These are phyloP conservation scores for Maniola hyperantus DNA, from an alignment of 2,888 invertebrate species.

Conservation along the genomic window DNA sequence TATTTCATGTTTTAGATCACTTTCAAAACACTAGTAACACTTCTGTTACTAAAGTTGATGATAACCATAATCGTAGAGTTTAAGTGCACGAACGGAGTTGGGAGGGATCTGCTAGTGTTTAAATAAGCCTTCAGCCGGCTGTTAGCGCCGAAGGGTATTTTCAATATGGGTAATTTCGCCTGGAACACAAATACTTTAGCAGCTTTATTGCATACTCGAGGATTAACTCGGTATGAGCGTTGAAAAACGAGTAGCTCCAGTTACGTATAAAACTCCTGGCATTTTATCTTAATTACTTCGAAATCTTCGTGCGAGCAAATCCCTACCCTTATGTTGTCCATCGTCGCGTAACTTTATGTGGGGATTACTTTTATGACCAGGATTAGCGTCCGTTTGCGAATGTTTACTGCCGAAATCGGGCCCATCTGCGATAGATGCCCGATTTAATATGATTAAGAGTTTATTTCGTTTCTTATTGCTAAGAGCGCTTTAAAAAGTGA, in stretches of 20 bases:
- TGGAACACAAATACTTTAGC: slow-evolving; percentile 79
- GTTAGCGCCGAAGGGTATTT: slow-evolving; percentile 79
- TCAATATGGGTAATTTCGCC: slow-evolving; percentile 81
- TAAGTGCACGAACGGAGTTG: slow-evolving; percentile 4
- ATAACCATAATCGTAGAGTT: not conserved
- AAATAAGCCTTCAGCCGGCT: slow-evolving; percentile 75
- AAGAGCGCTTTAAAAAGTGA: slow-evolving; percentile 5
- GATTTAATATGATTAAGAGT: slow-evolving; percentile 45
- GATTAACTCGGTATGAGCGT: slow-evolving; percentile 78
- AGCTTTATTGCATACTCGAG: slow-evolving; percentile 79
- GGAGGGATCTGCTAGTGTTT: slow-evolving; percentile 45
- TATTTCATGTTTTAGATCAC: too few species aligned
- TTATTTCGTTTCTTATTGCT: slow-evolving; percentile 35
- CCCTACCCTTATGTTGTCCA: slow-evolving; percentile 81
- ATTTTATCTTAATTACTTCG: slow-evolving; percentile 82
- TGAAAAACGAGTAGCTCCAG: slow-evolving; percentile 74
- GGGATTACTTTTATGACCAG: slow-evolving; percentile 80
- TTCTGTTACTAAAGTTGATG: not conserved
- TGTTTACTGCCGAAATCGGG: slow-evolving; percentile 74
- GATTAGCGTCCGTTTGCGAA: slow-evolving; percentile 79
- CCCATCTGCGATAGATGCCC: slow-evolving; percentile 55
- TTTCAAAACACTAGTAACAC: not conserved
- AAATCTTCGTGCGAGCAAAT: slow-evolving; percentile 79
- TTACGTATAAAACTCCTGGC: slow-evolving; percentile 75
- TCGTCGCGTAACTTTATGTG: slow-evolving; percentile 81